A percentile compares a stretch with the other conserved stretches of the same genome.
phyloP scores from a whole-genome alignment of 2,797 vertebrate genomes.

The Gadopsis marmoratus region DNA sequence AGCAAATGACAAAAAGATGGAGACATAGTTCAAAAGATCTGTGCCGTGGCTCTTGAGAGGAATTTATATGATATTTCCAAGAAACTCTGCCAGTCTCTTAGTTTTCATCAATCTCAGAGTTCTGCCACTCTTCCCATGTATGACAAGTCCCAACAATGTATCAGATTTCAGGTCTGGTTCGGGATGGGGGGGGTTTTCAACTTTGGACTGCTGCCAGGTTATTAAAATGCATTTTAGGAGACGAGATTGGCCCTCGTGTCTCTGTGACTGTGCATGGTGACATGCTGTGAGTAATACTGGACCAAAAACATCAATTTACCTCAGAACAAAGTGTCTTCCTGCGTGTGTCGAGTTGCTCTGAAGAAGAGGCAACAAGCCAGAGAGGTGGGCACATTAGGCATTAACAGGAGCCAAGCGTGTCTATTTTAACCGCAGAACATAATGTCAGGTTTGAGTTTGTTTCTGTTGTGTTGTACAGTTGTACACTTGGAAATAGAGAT shows the following conservation, averaged over 20 bases:
- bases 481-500: neutral
- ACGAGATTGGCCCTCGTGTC: slow-evolving; percentile 27
- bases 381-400: slow-evolving; percentile 9
- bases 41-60: slow-evolving; percentile 6
- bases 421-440: slow-evolving; percentile 16
- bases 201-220: slow-evolving; percentile 33
- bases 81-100: slow-evolving; percentile 29
- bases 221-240: slow-evolving; percentile 49
- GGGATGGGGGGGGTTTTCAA: neutral
- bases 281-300: slow-evolving; percentile 37
- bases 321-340: slow-evolving; percentile 37
- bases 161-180: slow-evolving; percentile 35
- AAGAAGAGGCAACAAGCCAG: slow-evolving; percentile 8
- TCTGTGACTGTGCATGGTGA: slow-evolving; percentile 24
- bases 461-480: slow-evolving; percentile 9
- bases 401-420: slow-evolving; percentile 12
- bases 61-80: slow-evolving; percentile 26
- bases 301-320: slow-evolving; percentile 38
- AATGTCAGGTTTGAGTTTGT: slow-evolving; percentile 15
- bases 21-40: slow-evolving; percentile 16
- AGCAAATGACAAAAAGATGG: slow-evolving; percentile 15
- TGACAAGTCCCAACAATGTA: slow-evolving; percentile 8
- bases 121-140: neutral
- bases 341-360: slow-evolving; percentile 8
- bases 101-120: slow-evolving; percentile 31